Evolutionary conservation across 1,140 invertebrate genomes (phyloP), one percentile per base, ranked within the genome.

Genomic region (Musca vetustissima): DNA sequence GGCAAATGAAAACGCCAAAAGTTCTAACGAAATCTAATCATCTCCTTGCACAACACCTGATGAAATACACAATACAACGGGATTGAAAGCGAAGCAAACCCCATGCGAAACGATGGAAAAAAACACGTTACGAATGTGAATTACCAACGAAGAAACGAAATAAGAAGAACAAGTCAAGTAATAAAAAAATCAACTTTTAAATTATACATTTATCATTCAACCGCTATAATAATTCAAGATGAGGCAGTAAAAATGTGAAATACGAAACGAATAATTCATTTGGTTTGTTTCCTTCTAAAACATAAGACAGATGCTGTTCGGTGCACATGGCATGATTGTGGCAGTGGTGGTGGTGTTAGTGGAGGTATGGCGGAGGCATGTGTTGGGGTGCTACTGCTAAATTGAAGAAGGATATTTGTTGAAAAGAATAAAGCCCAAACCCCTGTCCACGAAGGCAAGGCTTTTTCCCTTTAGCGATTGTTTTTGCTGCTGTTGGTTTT

Each of bases 221-320:
- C 28, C 57, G 57, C 13, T 61, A 19, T 61, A 61, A 61, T 61
- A 61, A 21, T 36, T 61, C 57, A 61, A 61, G 57, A 61, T 61
- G 57, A 61, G 28, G 57, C 57, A 61, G 57, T 61, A 61, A 43
- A n/a, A 61, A 61, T 61, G 57, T 61, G 57, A 61, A 61, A 61
- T 61, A 61, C 57, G 57, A 61, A 61, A 61, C 57, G 36, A 61
- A 61, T 61, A 61, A 61, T 61, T 61, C 57, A 61, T 61, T 61
- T 28, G 2, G 28, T 61, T 43, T 43, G 57, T 61, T 61, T 61
- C 57, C 57, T 36, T 61, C 36, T 61, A 61, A 43, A 43, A 55
- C 19, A 28, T 61, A 61, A 61, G 57, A 61, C 57, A 61, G 57
- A 61, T 61, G 57, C 57, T 61, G 57, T 36, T 19, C 57, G 17